Conservation (phyloP, 2,113 vertebrate species). For the Etheostoma cragini region DNA sequence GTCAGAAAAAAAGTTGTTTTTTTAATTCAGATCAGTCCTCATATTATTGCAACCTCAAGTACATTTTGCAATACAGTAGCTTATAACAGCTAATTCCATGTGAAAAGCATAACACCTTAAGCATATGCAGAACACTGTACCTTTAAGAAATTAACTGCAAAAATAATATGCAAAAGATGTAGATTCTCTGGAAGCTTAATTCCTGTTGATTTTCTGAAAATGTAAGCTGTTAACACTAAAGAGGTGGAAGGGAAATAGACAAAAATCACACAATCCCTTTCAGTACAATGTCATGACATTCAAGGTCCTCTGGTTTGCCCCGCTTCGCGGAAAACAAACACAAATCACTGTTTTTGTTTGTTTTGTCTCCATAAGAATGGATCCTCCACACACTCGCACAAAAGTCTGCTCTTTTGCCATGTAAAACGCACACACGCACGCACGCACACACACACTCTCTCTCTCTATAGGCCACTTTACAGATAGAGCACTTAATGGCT, state of each 20-base stretch:
- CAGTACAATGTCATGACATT: constrained; percentile 76
- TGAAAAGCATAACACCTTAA: constrained; percentile 71
- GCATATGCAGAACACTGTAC: constrained; percentile 81
- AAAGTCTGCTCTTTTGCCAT: constrained; percentile 35
- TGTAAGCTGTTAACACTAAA: constrained; percentile 46
- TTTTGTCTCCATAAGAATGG: constrained; percentile 34
- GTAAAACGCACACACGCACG: constrained; percentile 48
- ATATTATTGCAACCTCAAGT: constrained; percentile 70
- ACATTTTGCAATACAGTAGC: constrained; percentile 66
- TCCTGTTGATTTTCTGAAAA: constrained; percentile 62
- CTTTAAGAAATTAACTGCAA: constrained; percentile 76
- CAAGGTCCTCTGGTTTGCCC: constrained; percentile 59
- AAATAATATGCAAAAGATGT: constrained; percentile 55
- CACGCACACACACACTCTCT: constrained; percentile 2
- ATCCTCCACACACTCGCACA: constrained; percentile 42
- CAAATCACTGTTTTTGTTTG: constrained; percentile 32
- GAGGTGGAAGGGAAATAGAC: constrained; percentile 36
- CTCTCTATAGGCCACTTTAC: constrained; percentile 67
- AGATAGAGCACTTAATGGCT: constrained; percentile 72
- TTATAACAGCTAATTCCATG: constrained; percentile 74
- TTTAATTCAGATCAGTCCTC: constrained; percentile 71
- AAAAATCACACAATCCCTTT: constrained; percentile 68
- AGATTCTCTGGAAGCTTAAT: constrained; percentile 44
- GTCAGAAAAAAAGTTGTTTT: constrained; percentile 55
- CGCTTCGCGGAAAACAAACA: constrained; percentile 55